Base-by-base conservation (phyloP, 2,113 vertebrate species). In the Pipa parva region DNA sequence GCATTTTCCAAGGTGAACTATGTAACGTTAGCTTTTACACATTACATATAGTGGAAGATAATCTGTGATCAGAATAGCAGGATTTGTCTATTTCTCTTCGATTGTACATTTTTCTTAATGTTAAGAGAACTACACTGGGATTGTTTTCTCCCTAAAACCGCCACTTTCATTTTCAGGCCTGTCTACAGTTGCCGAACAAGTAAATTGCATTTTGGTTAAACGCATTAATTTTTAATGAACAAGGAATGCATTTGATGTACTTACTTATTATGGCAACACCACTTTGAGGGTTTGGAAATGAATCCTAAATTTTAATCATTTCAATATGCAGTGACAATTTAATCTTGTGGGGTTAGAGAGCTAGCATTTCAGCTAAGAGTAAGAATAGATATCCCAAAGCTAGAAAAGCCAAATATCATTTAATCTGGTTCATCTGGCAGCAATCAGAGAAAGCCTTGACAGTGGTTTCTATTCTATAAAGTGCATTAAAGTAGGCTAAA, bases 391-490 rank as follows among this genome's bases (percentile, higher is more conserved):
- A 39, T 74, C 25, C 1, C 21, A 6, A 1, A 4, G 59, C 59
- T 51, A 72, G 73, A 72, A 68, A 72, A 63, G 74, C 50, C 67
- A 76, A 77, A 73, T 71, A 73, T 62, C 37, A 17, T 63, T 22
- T 50, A 64, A 73, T 72, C 71, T 76, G 46, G 20, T 46, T 76
- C 65, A 69, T 62, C 67, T 72, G 65, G 31, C 60, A 66, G 49
- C 72, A 73, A 45, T 63, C 63, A 65, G 1, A 74, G 77, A 31
- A 59, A 65, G 45, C 64, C 45, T 75, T 54, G 62, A 74, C 72
- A 78, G 71, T 57, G 73, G 54, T 74, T 66, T 62, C 81, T 79
- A 76, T 69, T 80, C 77, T 71, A 70, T 0, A 5, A 64, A 76
- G 75, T 20, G 58, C 51, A 70, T 71, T 77, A 78, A 80, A 75